Evolutionary conservation across 2,797 vertebrate genomes (phyloP), one percentile per base, ranked within the genome.

Genomic region (Halcyon leucocephala): DNA sequence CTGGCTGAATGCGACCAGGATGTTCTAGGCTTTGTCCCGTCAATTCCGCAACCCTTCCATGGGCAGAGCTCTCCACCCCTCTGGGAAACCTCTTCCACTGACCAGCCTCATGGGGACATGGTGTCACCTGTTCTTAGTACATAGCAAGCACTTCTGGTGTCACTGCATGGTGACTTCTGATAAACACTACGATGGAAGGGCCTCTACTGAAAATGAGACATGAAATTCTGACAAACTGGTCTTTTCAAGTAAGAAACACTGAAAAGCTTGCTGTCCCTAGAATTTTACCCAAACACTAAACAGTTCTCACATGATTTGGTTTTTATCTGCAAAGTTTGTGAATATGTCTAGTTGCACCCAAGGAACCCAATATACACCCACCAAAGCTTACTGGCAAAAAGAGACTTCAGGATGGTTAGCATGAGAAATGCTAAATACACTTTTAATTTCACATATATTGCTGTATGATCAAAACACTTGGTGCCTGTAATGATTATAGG

Each of bases 201-300:
- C 54, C 76, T 82, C 51, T 33, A 21, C 58, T n/a, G 48, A 64
- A 86, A 70, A 72, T 1, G 31, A 89, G 67, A 80, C 15, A 4
- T 3, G 3, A 55, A 86, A 90, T 92, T 89, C 94, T 54, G 76
- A 96, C 92, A 16, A 61, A 79, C 37, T 55, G 55, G 58, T 89
- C 61, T 96, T 79, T 58, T 66, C 67, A 72, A 86, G 86, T 72
- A 94, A 93, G 28, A 51, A 95, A 89, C 80, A 49, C 81, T 78
- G 72, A 78, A 92, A 85, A 82, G 46, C 37, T 89, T 82, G 81
- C 86, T 89, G 81, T 62, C 64, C 67, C 91, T 83, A 85, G 93
- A 64, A 64, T 92, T 94, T 91, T 25, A 91, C 64, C 77, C 90
- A 88, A 95, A 87, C 65, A 81, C 79, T 81, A 67, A 19, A 49